Percentiles rank a stretch among this genome's conserved stretches.
phyloP scores from a whole-genome alignment of 2,113 vertebrate species.

The Lagenorhynchus albirostris region DNA sequence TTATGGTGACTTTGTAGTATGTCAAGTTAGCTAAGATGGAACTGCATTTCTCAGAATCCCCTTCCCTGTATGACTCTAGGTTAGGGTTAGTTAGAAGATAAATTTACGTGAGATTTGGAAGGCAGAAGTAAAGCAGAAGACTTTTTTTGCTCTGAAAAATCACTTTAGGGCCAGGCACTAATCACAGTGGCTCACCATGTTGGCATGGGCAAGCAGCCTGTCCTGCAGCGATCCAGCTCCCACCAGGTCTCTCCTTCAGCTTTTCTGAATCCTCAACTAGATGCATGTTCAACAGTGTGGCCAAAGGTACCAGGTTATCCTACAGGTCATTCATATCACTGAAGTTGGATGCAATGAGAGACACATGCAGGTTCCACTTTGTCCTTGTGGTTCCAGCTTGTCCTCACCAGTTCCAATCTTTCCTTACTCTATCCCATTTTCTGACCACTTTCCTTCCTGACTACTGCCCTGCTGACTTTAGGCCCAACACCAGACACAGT shows the following conservation, averaged over 20 bases:
- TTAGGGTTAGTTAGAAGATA: not conserved
- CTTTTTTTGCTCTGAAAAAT: not conserved
- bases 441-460: not conserved
- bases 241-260: not conserved
- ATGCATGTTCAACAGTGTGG: not conserved
- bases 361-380: not conserved
- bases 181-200: not conserved
- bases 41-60: not conserved
- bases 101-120: not conserved
- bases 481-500: not conserved
- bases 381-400: not conserved
- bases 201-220: not conserved
- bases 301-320: not conserved
- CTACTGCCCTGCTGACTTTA: not conserved
- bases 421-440: not conserved
- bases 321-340: not conserved
- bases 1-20: not conserved
- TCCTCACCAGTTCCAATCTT: not conserved
- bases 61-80: not conserved
- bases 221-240: not conserved
- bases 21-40: not conserved
- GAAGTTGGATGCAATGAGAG: not conserved
- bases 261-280: not conserved
- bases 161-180: not conserved
- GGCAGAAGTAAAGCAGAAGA: not conserved